These are phyloP conservation scores for Lasioglossum lativentre DNA, from an alignment of 2,888 invertebrate genomes.

Conservation along the genomic window DNA sequence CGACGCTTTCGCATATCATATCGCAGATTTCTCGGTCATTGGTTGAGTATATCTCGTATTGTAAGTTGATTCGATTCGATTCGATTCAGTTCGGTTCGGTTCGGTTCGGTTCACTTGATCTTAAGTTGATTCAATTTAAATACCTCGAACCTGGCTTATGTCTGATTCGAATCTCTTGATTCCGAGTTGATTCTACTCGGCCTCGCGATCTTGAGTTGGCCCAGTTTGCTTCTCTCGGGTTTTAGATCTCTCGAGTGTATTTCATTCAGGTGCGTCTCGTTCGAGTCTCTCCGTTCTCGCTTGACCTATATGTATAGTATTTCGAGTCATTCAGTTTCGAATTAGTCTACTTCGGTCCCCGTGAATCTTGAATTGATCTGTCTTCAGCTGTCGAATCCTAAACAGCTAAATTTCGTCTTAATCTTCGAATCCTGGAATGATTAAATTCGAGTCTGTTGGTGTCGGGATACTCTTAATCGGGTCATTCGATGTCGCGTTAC, in stretches of 20 bases:
- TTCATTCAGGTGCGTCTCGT: slow-evolving; percentile 2
- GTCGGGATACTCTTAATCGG: background rate
- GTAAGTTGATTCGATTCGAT: background rate
- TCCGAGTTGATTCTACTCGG: background rate
- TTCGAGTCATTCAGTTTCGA: background rate
- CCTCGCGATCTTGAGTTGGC: background rate
- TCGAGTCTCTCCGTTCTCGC: background rate
- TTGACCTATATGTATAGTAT: background rate
- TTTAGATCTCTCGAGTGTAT: background rate
- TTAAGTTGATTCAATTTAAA: background rate
- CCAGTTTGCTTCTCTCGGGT: background rate
- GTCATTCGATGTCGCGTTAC: background rate
- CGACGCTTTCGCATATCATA: background rate
- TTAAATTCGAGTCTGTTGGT: background rate
- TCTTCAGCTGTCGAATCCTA: background rate
- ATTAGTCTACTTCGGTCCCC: background rate
- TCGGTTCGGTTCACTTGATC: background rate
- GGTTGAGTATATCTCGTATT: background rate
- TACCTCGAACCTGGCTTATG: background rate
- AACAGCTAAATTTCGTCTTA: background rate
- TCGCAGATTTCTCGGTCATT: background rate
- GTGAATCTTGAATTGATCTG: background rate
- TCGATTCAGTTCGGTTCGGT: too few relatives aligned
- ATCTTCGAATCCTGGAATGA: background rate
- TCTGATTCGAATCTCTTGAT: background rate